Evolutionary conservation across 2,113 vertebrate species (phyloP).

Genomic region (Ramphastos sulfuratus): DNA sequence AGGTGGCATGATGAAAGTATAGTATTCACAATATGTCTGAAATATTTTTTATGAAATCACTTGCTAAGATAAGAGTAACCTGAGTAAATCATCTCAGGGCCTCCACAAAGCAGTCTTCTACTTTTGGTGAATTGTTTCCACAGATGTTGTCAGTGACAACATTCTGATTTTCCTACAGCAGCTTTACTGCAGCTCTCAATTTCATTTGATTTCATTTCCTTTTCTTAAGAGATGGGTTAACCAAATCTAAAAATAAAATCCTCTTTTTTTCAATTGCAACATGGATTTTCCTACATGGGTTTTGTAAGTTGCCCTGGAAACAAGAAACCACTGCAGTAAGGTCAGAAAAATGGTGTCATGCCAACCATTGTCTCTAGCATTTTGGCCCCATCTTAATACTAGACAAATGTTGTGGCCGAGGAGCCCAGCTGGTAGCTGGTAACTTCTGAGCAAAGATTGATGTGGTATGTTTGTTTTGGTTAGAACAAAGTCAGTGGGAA

Average conservation of each 20-base stretch:
- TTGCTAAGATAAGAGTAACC: neutral
- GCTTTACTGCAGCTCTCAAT: neutral
- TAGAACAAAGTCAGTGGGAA: neutral
- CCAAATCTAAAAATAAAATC: neutral
- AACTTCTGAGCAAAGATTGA: neutral
- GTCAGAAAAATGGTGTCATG: neutral
- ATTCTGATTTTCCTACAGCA: neutral
- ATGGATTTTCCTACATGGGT: neutral
- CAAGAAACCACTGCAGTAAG: neutral
- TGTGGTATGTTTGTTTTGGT: neutral
- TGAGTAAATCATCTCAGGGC: neutral
- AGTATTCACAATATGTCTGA: neutral
- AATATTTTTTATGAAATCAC: neutral
- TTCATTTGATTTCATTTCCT: neutral
- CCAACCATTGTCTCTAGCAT: neutral
- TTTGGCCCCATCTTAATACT: neutral
- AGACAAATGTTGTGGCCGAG: neutral
- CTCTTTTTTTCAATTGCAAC: neutral
- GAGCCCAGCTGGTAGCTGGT: neutral
- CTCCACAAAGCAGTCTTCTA: neutral
- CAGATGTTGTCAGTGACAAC: neutral
- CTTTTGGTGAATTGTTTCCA: neutral
- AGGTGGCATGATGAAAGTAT: neutral
- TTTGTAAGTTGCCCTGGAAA: conserved; percentile 42
- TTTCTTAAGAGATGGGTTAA: neutral